Base-by-base conservation (phyloP, 2,888 invertebrate genomes). In the Hipparchia semele region DNA sequence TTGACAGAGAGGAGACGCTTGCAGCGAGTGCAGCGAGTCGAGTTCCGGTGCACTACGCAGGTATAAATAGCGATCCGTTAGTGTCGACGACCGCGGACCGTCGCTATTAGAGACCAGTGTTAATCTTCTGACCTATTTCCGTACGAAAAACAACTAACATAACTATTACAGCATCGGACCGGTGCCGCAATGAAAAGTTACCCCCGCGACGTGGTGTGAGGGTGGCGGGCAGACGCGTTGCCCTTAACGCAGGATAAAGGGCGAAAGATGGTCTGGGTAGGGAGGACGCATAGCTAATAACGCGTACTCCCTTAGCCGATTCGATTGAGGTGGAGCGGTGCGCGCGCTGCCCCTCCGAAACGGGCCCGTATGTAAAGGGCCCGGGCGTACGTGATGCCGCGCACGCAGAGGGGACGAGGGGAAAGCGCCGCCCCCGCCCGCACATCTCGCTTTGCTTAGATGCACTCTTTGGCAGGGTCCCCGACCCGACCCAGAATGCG, bases 21-120 rank as follows among this genome's bases (percentile, higher is more conserved):
- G 93, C 93, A 93, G 86, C 88, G 91, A 90, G 83, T 92, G 93
- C 92, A 92, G 87, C 87, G 87, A 88, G 89, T 88, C 89, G 87
- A 89, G 92, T 93, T 92, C 93, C 93, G 93, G 92, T 92, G 92
- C 91, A 91, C 88, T 89, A 84, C 86, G 87, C 92, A 92, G 92
- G 93, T 94, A 94, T 92, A 92, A 92, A 94, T 94, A 94, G 93
- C 90, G 88, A 87, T 87, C 93, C 93, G 93, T 93, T 94, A 93
- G 92, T 91, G 93, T 93, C 93, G 92, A 92, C 91, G 93, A 93
- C 93, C 93, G 92, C 87, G 84, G 83, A 81, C 83, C 84, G 83
- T 86, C 70, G 46, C 53, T 80, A 81, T 80, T 75, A 72, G 62
- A 62, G 58, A 59, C 73, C 60, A 54, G 54, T 67, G 53, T 72